Percentiles rank a stretch among this genome's conserved stretches.
Evolutionary conservation across 2,797 vertebrate species (phyloP).

Genomic region (Antrozous pallidus): DNA sequence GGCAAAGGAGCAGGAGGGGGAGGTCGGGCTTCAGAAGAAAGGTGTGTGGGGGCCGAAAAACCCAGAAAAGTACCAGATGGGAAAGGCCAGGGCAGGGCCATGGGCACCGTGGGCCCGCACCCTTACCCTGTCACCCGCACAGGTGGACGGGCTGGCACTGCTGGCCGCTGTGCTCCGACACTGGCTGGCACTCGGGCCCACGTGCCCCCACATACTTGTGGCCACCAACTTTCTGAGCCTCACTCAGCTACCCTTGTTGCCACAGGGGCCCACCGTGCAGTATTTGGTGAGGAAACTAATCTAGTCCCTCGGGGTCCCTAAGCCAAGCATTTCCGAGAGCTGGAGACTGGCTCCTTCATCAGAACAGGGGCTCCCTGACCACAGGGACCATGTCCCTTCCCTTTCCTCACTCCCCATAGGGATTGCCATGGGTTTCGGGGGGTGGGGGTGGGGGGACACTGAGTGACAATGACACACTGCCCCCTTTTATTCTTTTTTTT

Average conservation of each 20-base stretch:
- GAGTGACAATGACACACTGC: not conserved
- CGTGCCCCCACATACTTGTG: conserved; percentile 91
- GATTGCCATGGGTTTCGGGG: not conserved
- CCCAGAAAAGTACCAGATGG: not conserved
- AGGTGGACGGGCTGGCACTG: conserved; percentile 94
- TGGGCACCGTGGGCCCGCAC: not conserved
- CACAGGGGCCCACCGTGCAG: conserved; percentile 87
- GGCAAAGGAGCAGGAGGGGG: not conserved
- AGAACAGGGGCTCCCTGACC: not conserved
- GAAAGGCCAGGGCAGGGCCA: not conserved
- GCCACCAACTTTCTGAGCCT: conserved; percentile 97
- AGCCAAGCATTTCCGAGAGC: not conserved
- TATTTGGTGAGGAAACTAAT: conserved; percentile 85
- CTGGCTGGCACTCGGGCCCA: conserved; percentile 87
- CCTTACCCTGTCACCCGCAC: not conserved
- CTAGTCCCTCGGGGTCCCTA: not conserved
- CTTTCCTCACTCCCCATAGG: not conserved
- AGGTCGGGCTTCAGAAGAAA: not conserved
- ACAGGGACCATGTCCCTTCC: not conserved
- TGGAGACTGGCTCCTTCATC: not conserved
- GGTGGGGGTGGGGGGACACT: not conserved
- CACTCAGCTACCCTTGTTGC: conserved; percentile 90
- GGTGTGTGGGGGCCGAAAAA: not conserved
- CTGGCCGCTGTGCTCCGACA: conserved; percentile 91
- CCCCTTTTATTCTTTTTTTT: conserved; percentile 30